Conservation (phyloP, 2,113 vertebrate species). For the Lasiurus borealis region DNA sequence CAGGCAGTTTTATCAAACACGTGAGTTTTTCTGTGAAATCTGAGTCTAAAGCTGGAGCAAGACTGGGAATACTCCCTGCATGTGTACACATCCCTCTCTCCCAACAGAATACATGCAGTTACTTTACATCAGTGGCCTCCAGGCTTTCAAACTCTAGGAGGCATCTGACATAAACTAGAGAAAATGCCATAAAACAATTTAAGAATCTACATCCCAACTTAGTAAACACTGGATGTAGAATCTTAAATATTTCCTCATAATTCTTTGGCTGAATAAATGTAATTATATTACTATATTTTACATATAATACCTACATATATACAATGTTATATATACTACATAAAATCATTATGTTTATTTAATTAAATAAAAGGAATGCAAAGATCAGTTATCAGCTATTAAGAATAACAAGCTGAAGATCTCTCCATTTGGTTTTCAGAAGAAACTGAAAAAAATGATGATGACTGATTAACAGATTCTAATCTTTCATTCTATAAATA, state of each 20-base stretch:
- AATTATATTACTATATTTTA: neutral
- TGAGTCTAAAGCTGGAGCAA: neutral
- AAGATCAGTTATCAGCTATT: neutral
- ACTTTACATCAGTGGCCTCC: neutral
- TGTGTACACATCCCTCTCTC: too few species aligned
- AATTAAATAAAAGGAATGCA: constrained; percentile 1
- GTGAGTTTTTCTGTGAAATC: neutral
- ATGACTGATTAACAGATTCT: neutral
- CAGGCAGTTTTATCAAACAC: neutral
- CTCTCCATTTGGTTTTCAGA: neutral
- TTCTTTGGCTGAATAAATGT: neutral
- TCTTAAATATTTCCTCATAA: neutral
- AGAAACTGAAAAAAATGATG: neutral
- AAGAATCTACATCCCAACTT: neutral
- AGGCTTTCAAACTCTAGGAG: too few species aligned
- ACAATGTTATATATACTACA: neutral
- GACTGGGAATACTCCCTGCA: rapidly evolving
- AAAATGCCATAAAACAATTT: neutral
- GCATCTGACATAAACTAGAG: neutral
- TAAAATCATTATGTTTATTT: neutral
- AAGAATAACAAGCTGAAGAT: neutral
- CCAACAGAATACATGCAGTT: rapidly evolving
- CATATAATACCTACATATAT: neutral
- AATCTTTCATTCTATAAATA: neutral
- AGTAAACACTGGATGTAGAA: neutral